Conservation (phyloP, 2,888 invertebrate species). For the Dromius quadrimaculatus region DNA sequence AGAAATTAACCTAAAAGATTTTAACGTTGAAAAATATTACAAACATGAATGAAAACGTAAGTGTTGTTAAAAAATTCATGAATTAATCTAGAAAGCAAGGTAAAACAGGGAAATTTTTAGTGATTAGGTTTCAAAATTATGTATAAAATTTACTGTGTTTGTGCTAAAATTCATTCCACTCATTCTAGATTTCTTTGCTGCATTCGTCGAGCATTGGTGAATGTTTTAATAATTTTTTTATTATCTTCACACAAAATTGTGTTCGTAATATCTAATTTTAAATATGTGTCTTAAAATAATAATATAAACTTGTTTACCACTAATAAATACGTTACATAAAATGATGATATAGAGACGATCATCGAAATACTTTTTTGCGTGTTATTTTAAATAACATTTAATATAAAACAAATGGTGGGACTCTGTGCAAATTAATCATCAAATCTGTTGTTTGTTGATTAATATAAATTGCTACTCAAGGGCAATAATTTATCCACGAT, state of each 20-base stretch:
- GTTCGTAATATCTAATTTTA: constrained; percentile 13
- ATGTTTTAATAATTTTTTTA: too few species aligned
- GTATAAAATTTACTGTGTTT: constrained; percentile 37
- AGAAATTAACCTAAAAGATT: constrained; percentile 12
- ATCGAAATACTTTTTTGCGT: neutral
- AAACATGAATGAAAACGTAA: constrained; percentile 9
- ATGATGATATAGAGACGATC: neutral
- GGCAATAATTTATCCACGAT: too few species aligned
- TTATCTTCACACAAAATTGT: too few species aligned
- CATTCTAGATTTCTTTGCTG: constrained; percentile 34
- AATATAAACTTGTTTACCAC: neutral
- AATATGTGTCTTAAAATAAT: neutral
- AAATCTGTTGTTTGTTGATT: neutral
- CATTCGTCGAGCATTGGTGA: constrained; percentile 27
- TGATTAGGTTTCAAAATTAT: constrained; percentile 16
- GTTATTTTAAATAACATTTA: neutral
- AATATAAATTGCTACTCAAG: too few species aligned
- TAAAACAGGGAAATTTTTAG: neutral
- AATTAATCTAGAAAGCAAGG: neutral
- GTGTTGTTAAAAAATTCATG: neutral
- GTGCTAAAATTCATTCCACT: constrained; percentile 25
- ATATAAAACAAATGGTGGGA: too few species aligned
- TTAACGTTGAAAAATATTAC: neutral
- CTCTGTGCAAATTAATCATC: too few species aligned
- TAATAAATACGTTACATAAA: neutral